Percentiles rank a stretch among this genome's conserved stretches.
Evolutionary conservation across 2,113 vertebrate genomes (phyloP).

Genomic region (Leptobrachium ailaonicum): DNA sequence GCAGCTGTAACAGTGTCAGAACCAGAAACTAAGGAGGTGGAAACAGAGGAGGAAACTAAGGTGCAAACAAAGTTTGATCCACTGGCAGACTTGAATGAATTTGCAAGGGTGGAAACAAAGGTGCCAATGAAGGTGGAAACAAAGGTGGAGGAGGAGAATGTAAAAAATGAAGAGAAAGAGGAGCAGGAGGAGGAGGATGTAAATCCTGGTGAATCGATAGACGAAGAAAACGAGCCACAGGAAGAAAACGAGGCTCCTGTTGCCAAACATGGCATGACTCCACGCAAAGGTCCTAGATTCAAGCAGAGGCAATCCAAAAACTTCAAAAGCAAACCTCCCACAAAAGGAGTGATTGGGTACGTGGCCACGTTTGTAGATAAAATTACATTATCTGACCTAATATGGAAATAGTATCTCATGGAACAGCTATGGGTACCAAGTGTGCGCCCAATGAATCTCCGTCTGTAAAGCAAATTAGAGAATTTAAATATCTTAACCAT

Average conservation of each 20-base stretch:
- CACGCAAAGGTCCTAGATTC: conserved; percentile 50
- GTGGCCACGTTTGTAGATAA: neutral
- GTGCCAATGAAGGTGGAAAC: neutral
- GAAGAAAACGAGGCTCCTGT: neutral
- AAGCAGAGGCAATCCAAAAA: conserved; percentile 48
- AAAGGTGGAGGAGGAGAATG: neutral
- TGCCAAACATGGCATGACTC: conserved; percentile 20
- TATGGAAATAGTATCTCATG: neutral
- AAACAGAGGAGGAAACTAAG: neutral
- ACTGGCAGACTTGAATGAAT: neutral
- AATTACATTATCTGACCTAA: neutral
- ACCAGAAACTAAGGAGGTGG: too few relatives aligned
- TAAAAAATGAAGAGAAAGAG: neutral
- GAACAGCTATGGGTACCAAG: neutral
- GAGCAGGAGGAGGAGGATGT: neutral
- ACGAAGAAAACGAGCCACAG: neutral
- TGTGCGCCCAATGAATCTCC: too few relatives aligned
- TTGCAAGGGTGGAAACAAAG: too few relatives aligned
- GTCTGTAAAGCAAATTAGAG: too few relatives aligned
- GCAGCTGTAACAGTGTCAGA: neutral
- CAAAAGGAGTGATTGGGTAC: conserved; percentile 51
- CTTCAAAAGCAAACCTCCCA: conserved; percentile 54
- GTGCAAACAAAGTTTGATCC: neutral
- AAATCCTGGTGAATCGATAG: neutral
- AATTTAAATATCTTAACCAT: too few relatives aligned